Evolutionary conservation across 1,140 invertebrate genomes (phyloP), one percentile per base, ranked within the genome.

Genomic region (Drosophila littoralis): DNA sequence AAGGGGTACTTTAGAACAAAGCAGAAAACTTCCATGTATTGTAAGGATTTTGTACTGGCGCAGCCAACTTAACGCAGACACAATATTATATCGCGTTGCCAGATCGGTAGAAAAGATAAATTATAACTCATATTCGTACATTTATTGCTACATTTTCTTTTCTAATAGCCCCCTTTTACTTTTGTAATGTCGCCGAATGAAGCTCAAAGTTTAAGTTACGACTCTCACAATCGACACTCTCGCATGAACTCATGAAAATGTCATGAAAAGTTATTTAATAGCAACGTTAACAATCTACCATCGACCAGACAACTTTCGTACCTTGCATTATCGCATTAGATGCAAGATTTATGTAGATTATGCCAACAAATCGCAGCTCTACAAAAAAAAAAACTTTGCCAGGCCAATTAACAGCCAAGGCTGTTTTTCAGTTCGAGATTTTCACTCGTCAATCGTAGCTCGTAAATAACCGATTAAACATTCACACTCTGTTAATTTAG

Each of bases 351-450:
- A 55, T 70, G 35, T 64, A 40, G 38, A 52, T 52, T 55, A 33
- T 64, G 60, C n/a, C 50, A 51, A 52, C 58, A 61, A 54, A 63
- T 70, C 22, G 61, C 38, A 22, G 36, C 22, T 28, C 22, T 28
- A 35, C 43, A 36, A 68, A 51, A 43, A 59, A n/a, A 40, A 12
- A 2, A 28, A 28, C 22, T 5, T 28, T 54, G 9, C 9, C 13
- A 46, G 28, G 67, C 50, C 67, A 70, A 63, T 63, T 70, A 63
- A 46, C 67, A 63, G 67, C 28, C 59, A 70, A 70, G 59, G 42
- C 59, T 55, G 15, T 45, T 28, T 32, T 22, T 36, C 17, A 70
- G 52, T 46, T 66, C 57, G 6, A 33, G 46, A 22, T 70, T 70
- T 64, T 48, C 40, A 28, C 66, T 36, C 57, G 45, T 43, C 36